These are phyloP conservation scores for Actenoides hombroni DNA, from an alignment of 2,113 vertebrate species.

Conservation along the genomic window DNA sequence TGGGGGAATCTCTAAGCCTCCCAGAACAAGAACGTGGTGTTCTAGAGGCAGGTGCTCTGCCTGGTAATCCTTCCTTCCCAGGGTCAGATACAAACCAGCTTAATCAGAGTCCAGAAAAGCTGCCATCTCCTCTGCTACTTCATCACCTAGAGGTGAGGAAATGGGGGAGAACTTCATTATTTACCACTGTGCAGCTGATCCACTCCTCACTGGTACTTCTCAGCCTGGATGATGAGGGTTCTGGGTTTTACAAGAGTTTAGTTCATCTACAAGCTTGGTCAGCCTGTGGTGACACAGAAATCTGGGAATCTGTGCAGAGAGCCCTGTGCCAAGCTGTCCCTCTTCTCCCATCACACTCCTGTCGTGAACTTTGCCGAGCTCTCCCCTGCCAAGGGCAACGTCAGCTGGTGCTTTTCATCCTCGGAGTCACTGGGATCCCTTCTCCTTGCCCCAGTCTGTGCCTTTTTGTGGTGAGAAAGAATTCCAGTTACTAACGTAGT, in stretches of 20 bases:
- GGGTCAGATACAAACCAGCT: not conserved
- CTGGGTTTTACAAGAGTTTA: not conserved
- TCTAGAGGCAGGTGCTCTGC: fast-evolving
- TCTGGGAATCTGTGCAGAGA: not conserved
- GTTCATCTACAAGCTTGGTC: not conserved
- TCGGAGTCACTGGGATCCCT: not conserved
- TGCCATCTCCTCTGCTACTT: not conserved
- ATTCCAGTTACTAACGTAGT: not conserved
- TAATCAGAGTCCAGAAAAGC: not conserved
- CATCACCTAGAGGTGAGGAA: not conserved
- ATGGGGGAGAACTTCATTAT: not conserved
- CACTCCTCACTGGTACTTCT: not conserved
- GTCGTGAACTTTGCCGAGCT: not conserved
- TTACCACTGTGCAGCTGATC: not conserved
- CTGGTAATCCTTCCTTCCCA: not conserved
- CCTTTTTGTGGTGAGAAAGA: not conserved
- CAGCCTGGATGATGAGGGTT: not conserved
- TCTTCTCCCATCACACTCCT: not conserved
- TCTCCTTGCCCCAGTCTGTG: not conserved
- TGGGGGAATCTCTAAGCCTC: not conserved
- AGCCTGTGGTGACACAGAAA: not conserved
- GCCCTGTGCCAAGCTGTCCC: not conserved
- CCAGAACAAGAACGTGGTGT: not conserved
- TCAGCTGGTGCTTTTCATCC: not conserved
- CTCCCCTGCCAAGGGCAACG: not conserved